Percentiles rank a stretch among this genome's conserved stretches.
Evolutionary conservation across 1,140 invertebrate genomes (phyloP).

Genomic region (Drosophila tristis): DNA sequence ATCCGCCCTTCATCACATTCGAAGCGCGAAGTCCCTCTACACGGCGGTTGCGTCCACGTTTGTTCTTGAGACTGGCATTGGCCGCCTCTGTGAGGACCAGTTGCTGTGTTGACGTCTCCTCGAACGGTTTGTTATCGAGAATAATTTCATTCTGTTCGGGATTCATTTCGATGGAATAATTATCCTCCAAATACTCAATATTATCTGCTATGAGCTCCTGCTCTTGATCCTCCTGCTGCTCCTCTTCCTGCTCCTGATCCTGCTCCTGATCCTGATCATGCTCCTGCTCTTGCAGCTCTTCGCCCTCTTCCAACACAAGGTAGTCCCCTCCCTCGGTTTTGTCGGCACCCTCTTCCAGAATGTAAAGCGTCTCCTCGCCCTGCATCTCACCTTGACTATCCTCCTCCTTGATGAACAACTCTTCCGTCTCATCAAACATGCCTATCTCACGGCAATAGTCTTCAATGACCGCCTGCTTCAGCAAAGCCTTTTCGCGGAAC

Average conservation of each 20-base stretch:
- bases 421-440: conserved; percentile 53
- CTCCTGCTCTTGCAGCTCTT: conserved; percentile 5
- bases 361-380: conserved; percentile 60
- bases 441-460: conserved; percentile 56
- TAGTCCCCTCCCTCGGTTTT: too few species aligned
- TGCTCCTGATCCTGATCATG: conserved; percentile 53
- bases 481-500: conserved; percentile 72
- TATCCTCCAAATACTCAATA: conserved; percentile 71
- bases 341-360: conserved; percentile 41
- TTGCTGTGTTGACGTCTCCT: conserved; percentile 19
- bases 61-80: conserved; percentile 41
- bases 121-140: conserved; percentile 42
- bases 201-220: conserved; percentile 60
- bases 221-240: conserved; percentile 22
- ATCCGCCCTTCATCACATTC: conserved; percentile 36
- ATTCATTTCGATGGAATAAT: conserved; percentile 65
- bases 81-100: conserved; percentile 27
- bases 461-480: conserved; percentile 62
- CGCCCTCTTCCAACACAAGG: background rate
- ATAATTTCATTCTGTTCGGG: conserved; percentile 53
- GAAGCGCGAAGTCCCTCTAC: background rate
- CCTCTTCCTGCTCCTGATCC: conserved; percentile 50
- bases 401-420: conserved; percentile 64
- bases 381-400: conserved; percentile 23
- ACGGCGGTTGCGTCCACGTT: conserved; percentile 43